Evolutionary conservation across 2,888 invertebrate genomes (phyloP).

Genomic region (Pachydiplax longipennis): DNA sequence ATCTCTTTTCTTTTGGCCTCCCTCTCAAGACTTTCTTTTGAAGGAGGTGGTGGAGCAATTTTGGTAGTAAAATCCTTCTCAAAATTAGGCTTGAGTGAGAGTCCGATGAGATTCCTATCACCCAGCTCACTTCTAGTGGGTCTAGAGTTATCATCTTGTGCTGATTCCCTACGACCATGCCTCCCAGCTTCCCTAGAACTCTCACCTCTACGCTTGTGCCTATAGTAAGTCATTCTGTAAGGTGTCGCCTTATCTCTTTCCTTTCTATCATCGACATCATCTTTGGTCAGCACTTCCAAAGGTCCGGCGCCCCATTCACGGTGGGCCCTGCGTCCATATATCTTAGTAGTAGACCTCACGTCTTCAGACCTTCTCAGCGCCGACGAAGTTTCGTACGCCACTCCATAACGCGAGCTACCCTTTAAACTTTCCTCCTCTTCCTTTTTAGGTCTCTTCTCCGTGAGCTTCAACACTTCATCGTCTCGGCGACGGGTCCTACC

Average conservation of each 20-base stretch:
- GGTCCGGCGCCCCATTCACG: conserved; percentile 16
- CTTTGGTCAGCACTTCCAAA: neutral
- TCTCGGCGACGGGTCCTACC: conserved; percentile 57
- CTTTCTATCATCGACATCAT: neutral
- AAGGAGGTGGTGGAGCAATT: conserved; percentile 62
- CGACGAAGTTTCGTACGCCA: conserved; percentile 7
- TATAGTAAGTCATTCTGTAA: conserved; percentile 33
- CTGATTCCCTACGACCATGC: conserved; percentile 28
- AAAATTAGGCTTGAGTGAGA: neutral
- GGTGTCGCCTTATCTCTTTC: conserved; percentile 42
- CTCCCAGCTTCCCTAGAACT: conserved; percentile 68
- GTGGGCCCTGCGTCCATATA: conserved; percentile 1
- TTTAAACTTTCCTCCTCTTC: neutral
- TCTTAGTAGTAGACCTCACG: neutral
- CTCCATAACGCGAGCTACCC: conserved; percentile 25
- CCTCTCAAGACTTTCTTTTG: conserved; percentile 71
- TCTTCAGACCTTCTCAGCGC: neutral
- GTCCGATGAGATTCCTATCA: neutral
- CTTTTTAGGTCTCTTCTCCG: neutral
- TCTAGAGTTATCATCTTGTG: neutral
- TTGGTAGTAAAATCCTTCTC: neutral
- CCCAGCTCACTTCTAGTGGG: neutral
- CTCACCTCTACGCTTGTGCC: conserved; percentile 67
- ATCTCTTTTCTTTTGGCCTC: conserved; percentile 85
- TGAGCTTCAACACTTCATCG: conserved; percentile 51